Conservation (phyloP, 2,797 vertebrate species). For the Anguilla obscura region DNA sequence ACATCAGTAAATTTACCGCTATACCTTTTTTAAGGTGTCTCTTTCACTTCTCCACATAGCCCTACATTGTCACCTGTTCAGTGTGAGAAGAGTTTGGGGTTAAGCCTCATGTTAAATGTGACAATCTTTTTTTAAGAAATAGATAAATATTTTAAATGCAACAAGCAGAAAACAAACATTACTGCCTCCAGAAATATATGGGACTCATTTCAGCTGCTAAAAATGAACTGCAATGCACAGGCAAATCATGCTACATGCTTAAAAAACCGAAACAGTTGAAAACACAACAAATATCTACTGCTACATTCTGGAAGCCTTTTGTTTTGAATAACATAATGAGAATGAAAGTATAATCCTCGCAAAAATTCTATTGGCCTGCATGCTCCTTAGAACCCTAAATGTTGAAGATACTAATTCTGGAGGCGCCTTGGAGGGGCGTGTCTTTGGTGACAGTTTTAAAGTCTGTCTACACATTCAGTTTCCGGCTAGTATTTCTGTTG, state of each 20-base stretch:
- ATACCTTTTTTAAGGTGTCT: not conserved
- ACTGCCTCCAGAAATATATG: not conserved
- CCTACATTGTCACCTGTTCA: slow-evolving; percentile 65
- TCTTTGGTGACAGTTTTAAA: slow-evolving; percentile 71
- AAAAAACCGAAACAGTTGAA: not conserved
- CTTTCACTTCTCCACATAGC: slow-evolving; percentile 30
- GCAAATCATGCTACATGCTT: not conserved
- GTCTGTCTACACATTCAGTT: slow-evolving; percentile 70
- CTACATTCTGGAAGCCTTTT: not conserved
- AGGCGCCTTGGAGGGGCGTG: slow-evolving; percentile 72
- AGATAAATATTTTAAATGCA: not conserved
- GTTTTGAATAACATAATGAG: not conserved
- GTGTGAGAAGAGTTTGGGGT: slow-evolving; percentile 59
- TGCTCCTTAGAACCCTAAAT: slow-evolving; percentile 73
- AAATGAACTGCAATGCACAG: not conserved
- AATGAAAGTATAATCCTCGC: not conserved
- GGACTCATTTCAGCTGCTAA: too few species aligned
- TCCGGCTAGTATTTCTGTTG: slow-evolving; percentile 79
- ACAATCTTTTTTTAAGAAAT: not conserved
- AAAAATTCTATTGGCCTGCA: slow-evolving; percentile 69
- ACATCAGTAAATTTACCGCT: not conserved
- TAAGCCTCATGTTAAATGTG: slow-evolving; percentile 56
- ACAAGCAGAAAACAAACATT: not conserved
- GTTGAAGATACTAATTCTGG: slow-evolving; percentile 79
- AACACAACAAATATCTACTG: not conserved